Evolutionary conservation across 2,888 invertebrate genomes (phyloP).

Genomic region (Hoplodrina blanda): DNA sequence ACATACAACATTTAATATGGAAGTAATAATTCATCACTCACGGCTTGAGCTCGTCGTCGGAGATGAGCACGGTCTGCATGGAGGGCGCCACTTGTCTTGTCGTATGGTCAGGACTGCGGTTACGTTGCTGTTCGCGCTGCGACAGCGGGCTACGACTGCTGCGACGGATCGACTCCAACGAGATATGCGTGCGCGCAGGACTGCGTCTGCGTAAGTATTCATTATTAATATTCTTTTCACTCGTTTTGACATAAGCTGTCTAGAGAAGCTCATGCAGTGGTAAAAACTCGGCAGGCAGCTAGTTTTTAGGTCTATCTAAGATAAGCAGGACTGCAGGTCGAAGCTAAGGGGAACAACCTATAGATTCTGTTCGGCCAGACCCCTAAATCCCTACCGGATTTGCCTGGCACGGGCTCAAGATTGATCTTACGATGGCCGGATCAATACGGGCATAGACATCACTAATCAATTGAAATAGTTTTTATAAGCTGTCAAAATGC

Average conservation of each 20-base stretch:
- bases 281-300: too few species aligned
- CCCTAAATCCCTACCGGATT: too few species aligned
- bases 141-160: conserved; percentile 83
- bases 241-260: too few species aligned
- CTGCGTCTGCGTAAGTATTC: conserved; percentile 59
- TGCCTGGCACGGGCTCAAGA: too few species aligned
- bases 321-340: neutral
- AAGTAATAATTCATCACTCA: conserved; percentile 61
- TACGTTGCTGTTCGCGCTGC: conserved; percentile 75
- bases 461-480: too few species aligned
- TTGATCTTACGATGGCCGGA: too few species aligned
- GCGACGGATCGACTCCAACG: conserved; percentile 65
- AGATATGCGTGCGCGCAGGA: conserved; percentile 67
- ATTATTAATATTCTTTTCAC: too few species aligned
- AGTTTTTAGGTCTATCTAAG: neutral
- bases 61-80: conserved; percentile 84
- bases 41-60: conserved; percentile 85
- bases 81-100: conserved; percentile 65
- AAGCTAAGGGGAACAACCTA: neutral
- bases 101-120: conserved; percentile 74
- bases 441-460: too few species aligned
- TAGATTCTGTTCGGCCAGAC: neutral
- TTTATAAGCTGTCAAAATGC: too few species aligned
- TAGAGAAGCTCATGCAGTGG: too few species aligned
- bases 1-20: too few species aligned